Conservation (phyloP, 2,113 vertebrate genomes). For the Pteruthius melanotis region DNA sequence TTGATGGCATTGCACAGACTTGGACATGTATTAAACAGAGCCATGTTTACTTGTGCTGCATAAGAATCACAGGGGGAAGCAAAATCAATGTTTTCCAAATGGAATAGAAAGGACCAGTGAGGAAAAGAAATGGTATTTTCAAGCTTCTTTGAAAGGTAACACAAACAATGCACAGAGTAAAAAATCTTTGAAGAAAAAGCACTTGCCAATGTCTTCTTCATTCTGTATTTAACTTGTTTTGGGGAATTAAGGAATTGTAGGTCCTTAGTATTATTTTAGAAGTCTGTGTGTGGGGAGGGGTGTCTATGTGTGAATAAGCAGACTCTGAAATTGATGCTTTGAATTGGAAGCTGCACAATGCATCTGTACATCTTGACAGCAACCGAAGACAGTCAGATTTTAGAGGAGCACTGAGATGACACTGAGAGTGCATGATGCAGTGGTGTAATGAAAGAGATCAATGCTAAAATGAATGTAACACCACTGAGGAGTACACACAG, state of each 20-base stretch:
- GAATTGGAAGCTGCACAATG: background rate
- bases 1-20: conserved; percentile 38
- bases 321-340: background rate
- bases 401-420: conserved; percentile 23
- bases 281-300: no score
- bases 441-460: conserved; percentile 62
- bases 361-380: background rate
- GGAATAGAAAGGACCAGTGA: conserved; percentile 31
- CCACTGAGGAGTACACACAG: conserved; percentile 45
- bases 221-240: background rate
- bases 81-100: conserved; percentile 65
- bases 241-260: background rate
- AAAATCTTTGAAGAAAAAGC: background rate
- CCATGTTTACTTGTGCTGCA: conserved; percentile 38
- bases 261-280: background rate
- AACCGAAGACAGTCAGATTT: conserved; percentile 1
- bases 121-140: conserved; percentile 55
- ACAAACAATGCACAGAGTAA: conserved; percentile 7
- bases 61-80: conserved; percentile 41
- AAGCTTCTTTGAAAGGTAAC: conserved; percentile 54
- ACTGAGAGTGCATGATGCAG: conserved; percentile 47
- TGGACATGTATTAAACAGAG: conserved; percentile 63
- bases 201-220: background rate
- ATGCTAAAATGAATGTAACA: conserved; percentile 61
- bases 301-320: background rate